Conservation (phyloP, 2,888 invertebrate species). For the Plagodis dolabraria region DNA sequence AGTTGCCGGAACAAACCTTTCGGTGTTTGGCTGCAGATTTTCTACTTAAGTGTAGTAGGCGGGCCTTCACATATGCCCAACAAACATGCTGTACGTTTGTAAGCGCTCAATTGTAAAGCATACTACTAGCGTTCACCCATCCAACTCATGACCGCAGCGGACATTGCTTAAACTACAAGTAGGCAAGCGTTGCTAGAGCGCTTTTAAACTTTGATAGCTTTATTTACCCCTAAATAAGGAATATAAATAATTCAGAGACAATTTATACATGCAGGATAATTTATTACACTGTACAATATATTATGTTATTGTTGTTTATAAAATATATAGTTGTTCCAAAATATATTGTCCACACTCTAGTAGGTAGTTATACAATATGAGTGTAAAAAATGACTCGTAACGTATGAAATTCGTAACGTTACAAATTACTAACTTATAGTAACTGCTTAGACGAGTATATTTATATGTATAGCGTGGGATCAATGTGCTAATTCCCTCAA, state of each 20-base stretch:
- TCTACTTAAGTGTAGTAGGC: too few relatives aligned
- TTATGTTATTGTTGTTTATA: constrained; percentile 79
- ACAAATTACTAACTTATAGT: constrained; percentile 12
- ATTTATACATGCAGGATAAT: constrained; percentile 78
- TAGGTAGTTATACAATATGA: constrained; percentile 48
- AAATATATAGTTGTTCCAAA: constrained; percentile 83
- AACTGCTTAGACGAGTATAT: constrained; percentile 2
- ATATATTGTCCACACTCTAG: constrained; percentile 82
- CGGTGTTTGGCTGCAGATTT: too few relatives aligned
- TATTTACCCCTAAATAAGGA: too few relatives aligned
- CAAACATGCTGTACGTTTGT: too few relatives aligned
- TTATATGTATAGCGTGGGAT: constrained; percentile 8
- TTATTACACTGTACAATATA: constrained; percentile 85
- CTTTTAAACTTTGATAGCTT: too few relatives aligned
- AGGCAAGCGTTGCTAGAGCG: too few relatives aligned
- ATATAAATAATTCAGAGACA: constrained; percentile 2
- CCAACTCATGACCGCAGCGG: too few relatives aligned
- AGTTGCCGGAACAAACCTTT: too few relatives aligned
- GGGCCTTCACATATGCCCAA: too few relatives aligned
- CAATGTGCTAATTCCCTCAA: constrained; percentile 12
- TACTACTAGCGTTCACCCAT: too few relatives aligned
- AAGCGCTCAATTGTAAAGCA: too few relatives aligned
- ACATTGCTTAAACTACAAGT: too few relatives aligned
- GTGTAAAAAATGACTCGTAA: constrained; percentile 69
- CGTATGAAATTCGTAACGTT: constrained; percentile 65